Evolutionary conservation across 2,113 vertebrate genomes (phyloP).

Genomic region (Dendropsophus ebraccatus): DNA sequence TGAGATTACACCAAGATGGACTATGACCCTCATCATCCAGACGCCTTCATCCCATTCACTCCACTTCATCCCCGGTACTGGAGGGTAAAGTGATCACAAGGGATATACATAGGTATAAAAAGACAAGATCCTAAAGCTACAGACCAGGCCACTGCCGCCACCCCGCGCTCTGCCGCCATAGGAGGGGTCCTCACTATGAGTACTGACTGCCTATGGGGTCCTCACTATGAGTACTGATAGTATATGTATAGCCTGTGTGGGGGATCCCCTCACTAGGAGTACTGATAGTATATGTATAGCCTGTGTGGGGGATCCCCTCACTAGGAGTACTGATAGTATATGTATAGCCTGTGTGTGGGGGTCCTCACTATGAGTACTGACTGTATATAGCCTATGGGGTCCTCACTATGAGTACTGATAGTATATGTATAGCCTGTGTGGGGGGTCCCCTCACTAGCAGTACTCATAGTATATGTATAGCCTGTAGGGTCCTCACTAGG

Average conservation of each 20-base stretch:
- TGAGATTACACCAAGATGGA: slow-evolving; percentile 25
- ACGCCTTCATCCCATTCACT: not conserved
- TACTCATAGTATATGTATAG: no score
- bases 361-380: no score
- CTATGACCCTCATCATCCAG: not conserved
- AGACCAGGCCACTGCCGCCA: not conserved
- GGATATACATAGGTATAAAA: not conserved
- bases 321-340: no score
- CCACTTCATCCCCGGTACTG: not conserved
- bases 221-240: not conserved
- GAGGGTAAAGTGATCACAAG: not conserved
- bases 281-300: no score
- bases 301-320: no score
- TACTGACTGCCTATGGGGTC: not conserved
- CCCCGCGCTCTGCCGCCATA: not conserved
- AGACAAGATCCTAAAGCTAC: not conserved
- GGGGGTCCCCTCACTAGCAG: no score
- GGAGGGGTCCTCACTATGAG: not conserved
- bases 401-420: not conserved
- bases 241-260: not conserved
- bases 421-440: not conserved
- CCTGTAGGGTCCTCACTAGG: no score
- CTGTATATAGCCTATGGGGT: not conserved
- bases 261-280: no score
- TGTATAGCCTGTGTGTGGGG: no score